These are phyloP conservation scores for Ataeniobius toweri DNA, from an alignment of 2,797 vertebrate species.

Conservation along the genomic window DNA sequence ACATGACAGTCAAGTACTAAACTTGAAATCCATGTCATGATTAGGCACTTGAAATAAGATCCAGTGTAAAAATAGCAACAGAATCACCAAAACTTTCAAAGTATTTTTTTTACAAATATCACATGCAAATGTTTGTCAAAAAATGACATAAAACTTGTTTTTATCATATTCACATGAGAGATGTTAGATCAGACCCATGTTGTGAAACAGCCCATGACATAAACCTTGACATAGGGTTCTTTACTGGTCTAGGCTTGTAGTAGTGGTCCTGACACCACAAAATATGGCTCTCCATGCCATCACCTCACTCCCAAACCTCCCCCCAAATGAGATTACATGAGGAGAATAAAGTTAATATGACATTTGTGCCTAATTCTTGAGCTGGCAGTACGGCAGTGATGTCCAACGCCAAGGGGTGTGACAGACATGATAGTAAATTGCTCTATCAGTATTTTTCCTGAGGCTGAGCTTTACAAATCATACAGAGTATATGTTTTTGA, in stretches of 20 bases:
- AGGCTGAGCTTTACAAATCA: constrained; percentile 1
- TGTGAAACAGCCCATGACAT: constrained; percentile 7
- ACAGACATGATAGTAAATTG: constrained; percentile 13
- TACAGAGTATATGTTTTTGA: neutral
- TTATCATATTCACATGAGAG: neutral
- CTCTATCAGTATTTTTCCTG: neutral
- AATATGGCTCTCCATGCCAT: neutral
- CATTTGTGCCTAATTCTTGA: neutral
- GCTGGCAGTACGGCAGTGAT: constrained; percentile 14
- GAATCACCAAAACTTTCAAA: neutral
- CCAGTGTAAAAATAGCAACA: constrained; percentile 16
- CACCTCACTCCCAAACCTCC: neutral
- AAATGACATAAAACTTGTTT: neutral
- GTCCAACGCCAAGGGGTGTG: constrained; percentile 15
- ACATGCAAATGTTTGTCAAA: neutral
- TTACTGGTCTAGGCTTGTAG: neutral
- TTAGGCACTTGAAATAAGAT: constrained; percentile 17
- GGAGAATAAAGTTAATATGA: neutral
- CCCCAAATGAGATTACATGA: neutral
- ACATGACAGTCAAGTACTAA: constrained; percentile 25
- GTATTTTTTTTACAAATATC: neutral
- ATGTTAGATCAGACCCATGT: neutral
- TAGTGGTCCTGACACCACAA: neutral
- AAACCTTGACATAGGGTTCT: neutral
- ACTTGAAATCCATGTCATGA: constrained; percentile 5